phyloP scores from a whole-genome alignment of 2,113 vertebrate genomes.

The Phrynocephalus versicolor region DNA sequence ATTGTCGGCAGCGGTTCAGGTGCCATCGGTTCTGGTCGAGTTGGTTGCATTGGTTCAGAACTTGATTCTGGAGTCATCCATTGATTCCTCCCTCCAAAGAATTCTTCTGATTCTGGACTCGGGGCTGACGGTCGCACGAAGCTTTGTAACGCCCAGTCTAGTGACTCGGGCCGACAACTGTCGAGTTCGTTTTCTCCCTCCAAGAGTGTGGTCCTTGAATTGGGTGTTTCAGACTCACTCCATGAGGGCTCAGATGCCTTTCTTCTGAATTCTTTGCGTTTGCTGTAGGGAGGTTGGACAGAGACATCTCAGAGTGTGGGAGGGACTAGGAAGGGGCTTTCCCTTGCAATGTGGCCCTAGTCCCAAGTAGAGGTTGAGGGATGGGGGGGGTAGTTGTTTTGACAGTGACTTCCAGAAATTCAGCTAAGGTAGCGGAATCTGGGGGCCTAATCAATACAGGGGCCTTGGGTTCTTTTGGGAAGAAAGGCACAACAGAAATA shows the following conservation, averaged over 20 bases:
- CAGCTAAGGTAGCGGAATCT: too few relatives aligned
- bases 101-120: not conserved
- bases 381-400: not conserved
- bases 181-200: not conserved
- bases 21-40: not conserved
- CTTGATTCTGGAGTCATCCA: not conserved
- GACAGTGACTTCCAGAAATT: not conserved
- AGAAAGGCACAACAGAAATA: too few relatives aligned
- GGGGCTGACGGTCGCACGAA: not conserved
- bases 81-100: not conserved
- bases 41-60: not conserved
- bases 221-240: not conserved
- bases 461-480: too few relatives aligned
- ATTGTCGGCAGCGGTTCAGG: not conserved
- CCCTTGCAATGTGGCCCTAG: too few relatives aligned
- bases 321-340: accelerated
- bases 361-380: not conserved
- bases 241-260: not conserved
- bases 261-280: not conserved
- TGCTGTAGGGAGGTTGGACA: not conserved
- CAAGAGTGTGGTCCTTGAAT: slow-evolving; percentile 1
- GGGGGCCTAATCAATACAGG: too few relatives aligned
- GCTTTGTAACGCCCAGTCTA: not conserved
- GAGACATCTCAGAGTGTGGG: not conserved
- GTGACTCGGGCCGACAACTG: not conserved